Conservation (phyloP, 2,888 invertebrate genomes). For the Idaea aversata region DNA sequence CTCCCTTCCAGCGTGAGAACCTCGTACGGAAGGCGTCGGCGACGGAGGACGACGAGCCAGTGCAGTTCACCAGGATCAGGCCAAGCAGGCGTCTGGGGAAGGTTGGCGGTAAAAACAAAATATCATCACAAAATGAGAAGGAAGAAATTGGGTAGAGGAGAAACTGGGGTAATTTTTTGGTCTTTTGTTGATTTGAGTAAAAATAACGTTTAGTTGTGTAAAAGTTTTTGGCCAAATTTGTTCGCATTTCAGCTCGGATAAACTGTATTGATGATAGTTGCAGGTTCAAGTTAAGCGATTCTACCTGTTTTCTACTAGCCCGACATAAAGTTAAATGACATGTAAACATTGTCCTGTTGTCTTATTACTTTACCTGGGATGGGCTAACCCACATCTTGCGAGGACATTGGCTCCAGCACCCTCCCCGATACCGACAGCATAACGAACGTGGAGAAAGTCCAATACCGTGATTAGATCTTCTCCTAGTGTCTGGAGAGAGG, state of each 20-base stretch:
- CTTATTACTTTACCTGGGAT: slow-evolving; percentile 67
- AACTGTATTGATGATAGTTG: too few relatives aligned
- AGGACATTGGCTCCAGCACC: slow-evolving; percentile 94
- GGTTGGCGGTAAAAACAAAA: not conserved
- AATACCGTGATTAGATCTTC: slow-evolving; percentile 90
- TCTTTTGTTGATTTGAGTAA: too few relatives aligned
- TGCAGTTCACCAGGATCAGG: slow-evolving; percentile 91
- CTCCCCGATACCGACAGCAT: slow-evolving; percentile 92
- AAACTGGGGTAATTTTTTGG: too few relatives aligned
- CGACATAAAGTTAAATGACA: too few relatives aligned
- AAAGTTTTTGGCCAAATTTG: too few relatives aligned
- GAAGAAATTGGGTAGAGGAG: too few relatives aligned
- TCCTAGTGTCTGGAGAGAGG: slow-evolving; percentile 89
- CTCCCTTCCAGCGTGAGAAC: slow-evolving; percentile 91
- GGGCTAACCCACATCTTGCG: slow-evolving; percentile 90
- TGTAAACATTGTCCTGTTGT: not conserved
- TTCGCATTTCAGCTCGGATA: too few relatives aligned
- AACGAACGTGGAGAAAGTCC: slow-evolving; percentile 90
- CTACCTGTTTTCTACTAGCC: too few relatives aligned
- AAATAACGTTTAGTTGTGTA: too few relatives aligned
- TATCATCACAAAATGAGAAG: too few relatives aligned
- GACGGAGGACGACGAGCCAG: slow-evolving; percentile 91
- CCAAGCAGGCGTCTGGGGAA: slow-evolving; percentile 84
- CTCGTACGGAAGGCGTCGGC: slow-evolving; percentile 92
- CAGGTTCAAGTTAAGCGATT: too few relatives aligned